Evolutionary conservation across 2,888 invertebrate species (phyloP).

Genomic region (Eretmocerus hayati): DNA sequence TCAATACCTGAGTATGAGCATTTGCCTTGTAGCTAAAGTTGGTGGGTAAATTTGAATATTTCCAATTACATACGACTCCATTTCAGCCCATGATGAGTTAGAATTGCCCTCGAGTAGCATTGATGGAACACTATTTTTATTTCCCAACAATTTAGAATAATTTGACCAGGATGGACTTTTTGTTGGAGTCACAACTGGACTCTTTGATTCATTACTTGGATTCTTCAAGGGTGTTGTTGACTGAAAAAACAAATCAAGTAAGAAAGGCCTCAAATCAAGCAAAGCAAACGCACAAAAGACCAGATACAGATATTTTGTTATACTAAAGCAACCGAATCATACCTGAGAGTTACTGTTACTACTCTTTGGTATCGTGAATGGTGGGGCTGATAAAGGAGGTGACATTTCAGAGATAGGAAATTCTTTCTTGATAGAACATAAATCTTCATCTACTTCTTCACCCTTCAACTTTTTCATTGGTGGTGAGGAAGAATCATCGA

Average conservation of each 20-base stretch:
- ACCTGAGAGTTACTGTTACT: constrained; percentile 22
- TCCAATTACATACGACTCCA: constrained; percentile 84
- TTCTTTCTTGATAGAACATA: constrained; percentile 34
- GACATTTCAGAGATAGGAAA: constrained; percentile 39
- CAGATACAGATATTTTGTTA: too few relatives aligned
- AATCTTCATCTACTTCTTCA: constrained; percentile 22
- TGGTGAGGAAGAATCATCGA: constrained; percentile 21
- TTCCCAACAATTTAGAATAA: constrained; percentile 17
- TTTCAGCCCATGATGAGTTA: constrained; percentile 86
- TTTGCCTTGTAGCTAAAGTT: constrained; percentile 80
- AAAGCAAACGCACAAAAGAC: not conserved
- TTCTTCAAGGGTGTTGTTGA: constrained; percentile 22
- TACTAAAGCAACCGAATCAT: too few relatives aligned
- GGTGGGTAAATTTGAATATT: constrained; percentile 86
- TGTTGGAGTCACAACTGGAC: constrained; percentile 16
- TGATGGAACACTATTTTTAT: constrained; percentile 18
- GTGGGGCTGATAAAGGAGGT: constrained; percentile 43
- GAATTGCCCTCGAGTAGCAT: constrained; percentile 38
- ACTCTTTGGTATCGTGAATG: constrained; percentile 17
- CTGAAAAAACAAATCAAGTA: not conserved
- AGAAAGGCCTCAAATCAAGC: not conserved
- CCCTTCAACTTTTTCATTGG: constrained; percentile 35
- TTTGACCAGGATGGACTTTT: constrained; percentile 24
- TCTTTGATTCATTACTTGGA: constrained; percentile 21
- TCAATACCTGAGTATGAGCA: constrained; percentile 69